Conservation (phyloP, 2,113 vertebrate genomes). For the Dermatemys mawii region DNA sequence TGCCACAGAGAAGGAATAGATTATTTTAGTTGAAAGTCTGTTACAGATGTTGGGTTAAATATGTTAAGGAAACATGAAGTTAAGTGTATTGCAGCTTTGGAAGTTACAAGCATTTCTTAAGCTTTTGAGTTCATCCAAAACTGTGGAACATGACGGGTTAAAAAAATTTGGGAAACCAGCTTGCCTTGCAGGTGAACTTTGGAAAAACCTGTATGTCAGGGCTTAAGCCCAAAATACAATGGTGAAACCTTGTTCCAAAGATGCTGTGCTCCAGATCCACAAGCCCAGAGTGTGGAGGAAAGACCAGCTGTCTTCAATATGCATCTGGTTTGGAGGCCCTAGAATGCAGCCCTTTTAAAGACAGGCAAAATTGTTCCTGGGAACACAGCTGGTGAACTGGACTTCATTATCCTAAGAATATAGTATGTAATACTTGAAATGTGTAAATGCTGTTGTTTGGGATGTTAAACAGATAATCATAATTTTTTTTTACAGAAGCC, state of each 20-base stretch:
- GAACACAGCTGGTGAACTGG: neutral
- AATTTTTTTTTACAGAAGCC: neutral
- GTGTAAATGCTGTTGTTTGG: neutral
- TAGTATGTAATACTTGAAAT: neutral
- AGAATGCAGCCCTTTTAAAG: neutral
- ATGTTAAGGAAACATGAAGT: neutral
- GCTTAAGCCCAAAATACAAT: neutral
- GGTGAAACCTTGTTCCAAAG: rapidly evolving
- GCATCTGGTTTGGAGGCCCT: neutral
- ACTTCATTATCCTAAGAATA: neutral
- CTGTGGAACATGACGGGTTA: rapidly evolving
- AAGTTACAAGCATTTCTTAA: neutral
- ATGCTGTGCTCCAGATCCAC: neutral
- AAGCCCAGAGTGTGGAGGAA: neutral
- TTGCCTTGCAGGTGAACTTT: neutral
- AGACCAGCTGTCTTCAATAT: neutral
- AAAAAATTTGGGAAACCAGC: rapidly evolving
- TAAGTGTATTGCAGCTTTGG: neutral
- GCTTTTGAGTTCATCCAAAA: neutral
- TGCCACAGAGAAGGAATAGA: neutral
- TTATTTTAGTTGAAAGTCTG: neutral
- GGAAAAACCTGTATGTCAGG: neutral
- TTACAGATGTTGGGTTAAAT: neutral
- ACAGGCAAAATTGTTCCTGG: neutral
- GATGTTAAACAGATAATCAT: neutral